Percentiles rank a stretch among this genome's conserved stretches.
Evolutionary conservation across 2,797 vertebrate species (phyloP).

Genomic region (Falco biarmicus): DNA sequence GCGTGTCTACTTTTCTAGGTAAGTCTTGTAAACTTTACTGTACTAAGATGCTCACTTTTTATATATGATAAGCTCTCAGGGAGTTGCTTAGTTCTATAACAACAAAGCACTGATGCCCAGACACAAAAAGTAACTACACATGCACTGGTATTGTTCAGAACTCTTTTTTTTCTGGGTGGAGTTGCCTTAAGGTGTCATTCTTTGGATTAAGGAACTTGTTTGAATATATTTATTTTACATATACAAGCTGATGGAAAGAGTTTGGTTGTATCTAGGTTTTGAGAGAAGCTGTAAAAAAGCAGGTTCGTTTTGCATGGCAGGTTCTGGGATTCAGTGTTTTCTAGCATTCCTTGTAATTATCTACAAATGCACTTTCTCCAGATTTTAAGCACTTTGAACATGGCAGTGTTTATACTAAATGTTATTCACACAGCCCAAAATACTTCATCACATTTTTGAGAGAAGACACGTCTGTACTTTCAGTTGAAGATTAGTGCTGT

Average conservation of each 20-base stretch:
- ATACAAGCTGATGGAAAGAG: not conserved
- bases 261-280: not conserved
- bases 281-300: not conserved
- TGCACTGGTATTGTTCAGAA: not conserved
- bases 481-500: not conserved
- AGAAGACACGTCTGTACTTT: not conserved
- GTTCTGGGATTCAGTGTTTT: not conserved
- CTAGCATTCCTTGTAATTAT: not conserved
- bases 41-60: not conserved
- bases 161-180: not conserved
- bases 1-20: not conserved
- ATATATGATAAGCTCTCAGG: not conserved
- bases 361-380: not conserved
- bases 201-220: not conserved
- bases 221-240: not conserved
- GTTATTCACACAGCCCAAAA: not conserved
- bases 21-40: not conserved
- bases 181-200: not conserved
- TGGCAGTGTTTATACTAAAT: not conserved
- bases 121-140: not conserved
- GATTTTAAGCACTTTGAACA: not conserved
- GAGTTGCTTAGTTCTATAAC: not conserved
- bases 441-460: not conserved
- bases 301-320: not conserved
- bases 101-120: not conserved